Conservation (phyloP, 2,113 vertebrate species). For the Coryphaenoides rupestris region DNA sequence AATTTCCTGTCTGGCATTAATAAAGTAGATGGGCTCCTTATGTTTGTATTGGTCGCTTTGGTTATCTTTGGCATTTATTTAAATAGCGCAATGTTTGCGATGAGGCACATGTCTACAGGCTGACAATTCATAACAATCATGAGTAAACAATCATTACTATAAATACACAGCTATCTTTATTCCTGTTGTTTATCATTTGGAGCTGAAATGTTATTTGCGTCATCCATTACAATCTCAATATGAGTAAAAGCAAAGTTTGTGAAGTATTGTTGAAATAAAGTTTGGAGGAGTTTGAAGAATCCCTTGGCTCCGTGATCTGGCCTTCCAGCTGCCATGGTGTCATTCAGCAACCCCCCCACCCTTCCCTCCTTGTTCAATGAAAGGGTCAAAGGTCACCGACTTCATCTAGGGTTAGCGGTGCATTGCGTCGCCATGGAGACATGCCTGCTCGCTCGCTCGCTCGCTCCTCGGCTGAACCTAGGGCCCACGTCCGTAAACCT, state of each 20-base stretch:
- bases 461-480: slow-evolving; percentile 19
- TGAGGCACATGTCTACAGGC: too few relatives aligned
- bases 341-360: neutral
- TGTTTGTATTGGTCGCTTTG: too few relatives aligned
- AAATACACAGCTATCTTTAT: too few relatives aligned
- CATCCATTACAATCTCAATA: neutral
- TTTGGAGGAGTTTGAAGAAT: neutral
- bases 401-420: slow-evolving; percentile 25
- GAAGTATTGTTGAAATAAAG: neutral
- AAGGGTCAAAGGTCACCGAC: slow-evolving; percentile 42
- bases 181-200: too few relatives aligned
- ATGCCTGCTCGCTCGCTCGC: neutral
- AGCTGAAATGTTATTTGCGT: too few relatives aligned
- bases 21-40: too few relatives aligned
- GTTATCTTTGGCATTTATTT: too few relatives aligned
- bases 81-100: too few relatives aligned
- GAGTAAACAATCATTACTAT: too few relatives aligned
- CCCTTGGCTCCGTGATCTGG: neutral
- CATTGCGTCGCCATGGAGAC: slow-evolving; percentile 16
- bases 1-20: too few relatives aligned
- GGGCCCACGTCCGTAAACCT: slow-evolving; percentile 16
- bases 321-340: slow-evolving; percentile 20
- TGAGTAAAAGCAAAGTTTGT: neutral
- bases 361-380: slow-evolving; percentile 11
- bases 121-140: too few relatives aligned